Base-by-base conservation (phyloP, 2,888 invertebrate genomes). In the Drosophila prolongata region DNA sequence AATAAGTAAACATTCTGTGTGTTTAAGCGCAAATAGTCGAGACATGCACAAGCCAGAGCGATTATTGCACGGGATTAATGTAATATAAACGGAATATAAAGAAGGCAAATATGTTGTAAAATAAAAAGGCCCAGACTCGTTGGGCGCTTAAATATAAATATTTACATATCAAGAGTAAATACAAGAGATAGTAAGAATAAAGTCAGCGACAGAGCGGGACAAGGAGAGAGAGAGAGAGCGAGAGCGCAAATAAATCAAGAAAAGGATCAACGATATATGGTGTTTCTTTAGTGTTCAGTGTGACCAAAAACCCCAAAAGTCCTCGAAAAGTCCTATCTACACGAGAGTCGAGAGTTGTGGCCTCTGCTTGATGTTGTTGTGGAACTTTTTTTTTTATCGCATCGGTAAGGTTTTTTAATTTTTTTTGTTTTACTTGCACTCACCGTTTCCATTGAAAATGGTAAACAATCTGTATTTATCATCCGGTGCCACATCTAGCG, bases 401-500 rank as follows among this genome's bases (percentile, higher is more conserved):
- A 2, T 11, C 16, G n/a, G 27, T 37, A 11, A 19, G 30, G 35
- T 10, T 9, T 35, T 24, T 27, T 24, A 4, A 3, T 19, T 19
- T 2, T 19, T 24, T 24, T 24, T 24, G 24, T 24, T 49, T 14
- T 47, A 24, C 46, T 56, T 64, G 57, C 89, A 92, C 92, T 92
- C 92, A 92, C 92, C 92, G 90, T 92, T 92, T 91, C 91, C 92
- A 87, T 84, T 84, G 70, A 88, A 92, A 85, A 92, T 92, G 79
- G 92, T 92, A 90, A 90, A 92, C 86, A 92, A 87, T 87, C 90
- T 91, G 85, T 90, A 91, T 90, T 91, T 91, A 89, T 92, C 92
- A 90, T 92, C 92, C 87, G 87, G 79, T 56, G 76, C 77, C 74
- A 68, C 69, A 69, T 87, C 86, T 65, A 85, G 72, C 61, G 85